These are phyloP conservation scores for Neotoma lepida DNA, from an alignment of 2,113 vertebrate species.

Conservation along the genomic window DNA sequence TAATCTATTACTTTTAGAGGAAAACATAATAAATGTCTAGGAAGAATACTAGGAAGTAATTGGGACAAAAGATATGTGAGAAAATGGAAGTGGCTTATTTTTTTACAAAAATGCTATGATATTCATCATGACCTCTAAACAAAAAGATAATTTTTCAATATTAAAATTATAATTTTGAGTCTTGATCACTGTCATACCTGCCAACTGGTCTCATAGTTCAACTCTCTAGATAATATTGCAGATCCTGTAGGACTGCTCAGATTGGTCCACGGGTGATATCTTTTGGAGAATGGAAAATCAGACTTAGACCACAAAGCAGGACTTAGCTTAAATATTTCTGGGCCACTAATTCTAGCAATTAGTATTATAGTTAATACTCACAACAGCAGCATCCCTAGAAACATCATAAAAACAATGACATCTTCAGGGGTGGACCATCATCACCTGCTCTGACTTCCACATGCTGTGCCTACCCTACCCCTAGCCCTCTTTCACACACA, in stretches of 20 bases:
- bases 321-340: not conserved
- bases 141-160: not conserved
- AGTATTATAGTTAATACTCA: not conserved
- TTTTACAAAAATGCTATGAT: not conserved
- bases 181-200: not conserved
- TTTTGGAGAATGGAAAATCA: conserved; percentile 19
- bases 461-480: not conserved
- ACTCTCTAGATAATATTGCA: not conserved
- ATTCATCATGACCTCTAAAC: not conserved
- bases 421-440: not conserved
- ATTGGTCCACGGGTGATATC: not conserved
- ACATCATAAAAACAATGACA: not conserved
- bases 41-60: not conserved
- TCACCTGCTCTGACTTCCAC: not conserved
- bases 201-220: not conserved
- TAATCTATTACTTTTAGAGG: not conserved
- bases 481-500: not conserved
- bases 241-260: not conserved
- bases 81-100: conserved; percentile 16
- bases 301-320: not conserved
- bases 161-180: not conserved
- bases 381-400: not conserved
- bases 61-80: not conserved
- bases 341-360: not conserved
- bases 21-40: not conserved